Base-by-base conservation (phyloP, 1,140 invertebrate species). In the Nephotettix cincticeps region DNA sequence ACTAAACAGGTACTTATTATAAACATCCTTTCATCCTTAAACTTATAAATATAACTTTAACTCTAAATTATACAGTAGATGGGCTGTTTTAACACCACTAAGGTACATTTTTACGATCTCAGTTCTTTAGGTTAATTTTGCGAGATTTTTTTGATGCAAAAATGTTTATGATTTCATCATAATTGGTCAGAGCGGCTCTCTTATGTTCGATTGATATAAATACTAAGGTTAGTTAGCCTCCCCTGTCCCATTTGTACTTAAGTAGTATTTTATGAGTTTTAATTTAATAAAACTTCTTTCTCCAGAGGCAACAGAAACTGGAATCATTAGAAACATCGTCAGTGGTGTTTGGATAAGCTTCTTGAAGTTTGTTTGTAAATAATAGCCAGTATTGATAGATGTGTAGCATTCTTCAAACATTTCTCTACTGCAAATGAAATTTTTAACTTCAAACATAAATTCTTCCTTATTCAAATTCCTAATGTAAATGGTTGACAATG, bases 201-300 rank as follows among this genome's bases (percentile, higher is more conserved):
- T 72, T 45, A 28, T 69, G 47, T 47, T 77, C 77, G 70, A 76
- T 76, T 17, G n/a, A 56, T 72, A 40, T 76, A 65, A 27, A 76
- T 74, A 32, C 71, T 72, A 45, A 79, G 54, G 13, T 74, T 74
- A 69, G 61, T 74, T 25, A 79, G 71, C 56, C 74, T 54, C 58
- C 78, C 69, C 69, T 79, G 68, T 66, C 21, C 32, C 75, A 76
- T 79, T 21, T 72, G 72, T 77, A 30, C 74, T 64, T 40, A 79
- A 71, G 69, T 79, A 79, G 28, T 67, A 79, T 77, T 79, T 80
- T 30, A 80, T 14, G 76, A 45, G 76, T 36, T 67, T 78, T 28
- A 80, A 69, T 56, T 79, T 78, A 23, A 73, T 76, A 70, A 80
- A 80, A 71, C 71, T 76, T 70, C 77, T 66, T 73, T 81, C 78